These are phyloP conservation scores for Astreopora myriophthalma DNA, from an alignment of 64 coral and sea anemone species.

Conservation along the genomic window DNA sequence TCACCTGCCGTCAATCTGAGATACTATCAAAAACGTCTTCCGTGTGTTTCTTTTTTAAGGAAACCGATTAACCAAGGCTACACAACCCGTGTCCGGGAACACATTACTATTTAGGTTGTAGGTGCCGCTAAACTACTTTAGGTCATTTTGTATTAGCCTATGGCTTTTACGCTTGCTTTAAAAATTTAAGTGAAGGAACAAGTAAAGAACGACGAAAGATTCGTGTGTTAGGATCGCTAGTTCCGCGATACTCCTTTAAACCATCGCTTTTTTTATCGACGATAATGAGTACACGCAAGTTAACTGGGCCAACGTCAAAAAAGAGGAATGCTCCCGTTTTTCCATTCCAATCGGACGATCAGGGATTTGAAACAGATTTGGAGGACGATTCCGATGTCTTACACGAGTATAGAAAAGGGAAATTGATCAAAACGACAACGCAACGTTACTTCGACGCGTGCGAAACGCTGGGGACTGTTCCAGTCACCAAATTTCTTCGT, in stretches of 20 bases:
- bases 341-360: background rate
- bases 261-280: background rate
- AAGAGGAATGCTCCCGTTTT: background rate
- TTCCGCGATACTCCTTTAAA: background rate
- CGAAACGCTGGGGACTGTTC: background rate
- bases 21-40: no score
- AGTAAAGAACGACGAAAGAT: background rate
- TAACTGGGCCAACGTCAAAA: background rate
- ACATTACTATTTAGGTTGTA: no score
- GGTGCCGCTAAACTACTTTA: no score
- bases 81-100: no score
- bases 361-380: slow-evolving; percentile 53
- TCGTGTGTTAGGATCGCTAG: no score
- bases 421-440: background rate
- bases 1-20: background rate
- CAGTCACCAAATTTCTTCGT: slow-evolving; percentile 50
- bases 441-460: slow-evolving; percentile 44
- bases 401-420: background rate
- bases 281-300: background rate
- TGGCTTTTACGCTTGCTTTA: no score
- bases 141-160: no score
- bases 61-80: no score
- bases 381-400: background rate
- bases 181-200: background rate
- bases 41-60: no score